Evolutionary conservation across 2,113 vertebrate species (phyloP).

Genomic region (Trachemys scripta): DNA sequence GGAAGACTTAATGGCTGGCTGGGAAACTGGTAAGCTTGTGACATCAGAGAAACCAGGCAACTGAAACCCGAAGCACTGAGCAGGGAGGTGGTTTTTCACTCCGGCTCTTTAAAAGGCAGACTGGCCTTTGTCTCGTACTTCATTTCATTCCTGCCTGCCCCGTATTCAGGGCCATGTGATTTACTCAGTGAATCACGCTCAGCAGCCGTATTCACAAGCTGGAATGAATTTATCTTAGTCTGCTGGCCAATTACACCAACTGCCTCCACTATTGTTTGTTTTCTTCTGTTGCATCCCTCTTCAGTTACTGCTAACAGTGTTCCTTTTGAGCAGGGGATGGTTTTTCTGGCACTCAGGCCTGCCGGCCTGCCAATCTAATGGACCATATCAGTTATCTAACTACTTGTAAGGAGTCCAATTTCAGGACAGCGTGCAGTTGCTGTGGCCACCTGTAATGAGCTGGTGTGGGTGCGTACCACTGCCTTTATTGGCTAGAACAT

Average conservation of each 20-base stretch:
- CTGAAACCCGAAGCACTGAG: constrained; percentile 26
- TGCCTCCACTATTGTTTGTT: constrained; percentile 74
- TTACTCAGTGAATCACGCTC: constrained; percentile 59
- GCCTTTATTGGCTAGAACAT: background rate
- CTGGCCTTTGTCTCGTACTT: constrained; percentile 63
- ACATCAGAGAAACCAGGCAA: background rate
- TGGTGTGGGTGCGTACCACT: background rate
- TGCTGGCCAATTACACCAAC: constrained; percentile 72
- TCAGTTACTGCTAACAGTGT: constrained; percentile 75
- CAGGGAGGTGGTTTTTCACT: background rate
- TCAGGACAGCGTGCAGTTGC: constrained; percentile 72
- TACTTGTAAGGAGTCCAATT: constrained; percentile 60
- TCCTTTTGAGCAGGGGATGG: constrained; percentile 67
- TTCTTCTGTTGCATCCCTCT: constrained; percentile 70
- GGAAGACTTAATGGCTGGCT: constrained; percentile 24
- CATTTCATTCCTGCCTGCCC: constrained; percentile 59
- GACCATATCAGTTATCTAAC: constrained; percentile 71
- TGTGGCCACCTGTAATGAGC: constrained; percentile 62
- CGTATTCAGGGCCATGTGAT: constrained; percentile 28
- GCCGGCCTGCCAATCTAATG: constrained; percentile 65
- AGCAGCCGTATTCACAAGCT: constrained; percentile 64
- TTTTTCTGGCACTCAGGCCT: constrained; percentile 39
- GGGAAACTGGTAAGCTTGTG: constrained; percentile 3
- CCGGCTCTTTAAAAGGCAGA: background rate
- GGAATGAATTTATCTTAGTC: constrained; percentile 63